Conservation (phyloP, 2,113 vertebrate genomes). For the Lichenostomus cassidix region DNA sequence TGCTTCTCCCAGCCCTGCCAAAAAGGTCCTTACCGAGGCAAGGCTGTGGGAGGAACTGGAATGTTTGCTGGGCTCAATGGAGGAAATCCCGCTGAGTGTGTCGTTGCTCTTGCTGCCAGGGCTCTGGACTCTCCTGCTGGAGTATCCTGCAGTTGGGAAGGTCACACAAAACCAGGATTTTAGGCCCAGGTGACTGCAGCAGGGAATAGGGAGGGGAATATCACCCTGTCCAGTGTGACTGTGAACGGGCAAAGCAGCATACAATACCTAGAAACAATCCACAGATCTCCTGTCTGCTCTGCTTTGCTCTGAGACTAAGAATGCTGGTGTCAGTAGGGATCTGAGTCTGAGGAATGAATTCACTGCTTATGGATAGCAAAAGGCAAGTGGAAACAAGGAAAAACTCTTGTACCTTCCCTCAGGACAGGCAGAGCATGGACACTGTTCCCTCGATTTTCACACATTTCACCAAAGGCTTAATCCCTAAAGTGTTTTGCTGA, state of each 20-base stretch:
- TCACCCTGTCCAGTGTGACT: neutral
- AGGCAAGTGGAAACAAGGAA: neutral
- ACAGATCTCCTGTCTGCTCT: neutral
- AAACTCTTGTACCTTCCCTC: neutral
- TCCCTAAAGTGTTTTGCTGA: neutral
- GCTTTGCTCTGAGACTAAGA: neutral
- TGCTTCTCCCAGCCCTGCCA: neutral
- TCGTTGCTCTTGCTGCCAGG: constrained; percentile 94
- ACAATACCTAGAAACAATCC: neutral
- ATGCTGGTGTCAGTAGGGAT: neutral
- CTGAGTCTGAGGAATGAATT: neutral
- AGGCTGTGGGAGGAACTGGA: constrained; percentile 94
- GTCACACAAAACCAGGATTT: neutral
- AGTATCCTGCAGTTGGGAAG: constrained; percentile 68
- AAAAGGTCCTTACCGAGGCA: constrained; percentile 81
- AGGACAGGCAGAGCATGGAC: neutral
- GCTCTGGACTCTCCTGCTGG: constrained; percentile 87
- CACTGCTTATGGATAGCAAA: neutral
- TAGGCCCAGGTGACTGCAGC: neutral
- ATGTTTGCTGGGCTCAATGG: constrained; percentile 92
- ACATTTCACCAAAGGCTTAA: neutral
- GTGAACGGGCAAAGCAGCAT: neutral
- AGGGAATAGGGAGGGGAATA: neutral
- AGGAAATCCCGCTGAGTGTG: constrained; percentile 93
- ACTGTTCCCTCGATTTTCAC: neutral